Percentiles rank a stretch among this genome's conserved stretches.
phyloP scores from a whole-genome alignment of 2,113 vertebrate species.

The Oplegnathus fasciatus region DNA sequence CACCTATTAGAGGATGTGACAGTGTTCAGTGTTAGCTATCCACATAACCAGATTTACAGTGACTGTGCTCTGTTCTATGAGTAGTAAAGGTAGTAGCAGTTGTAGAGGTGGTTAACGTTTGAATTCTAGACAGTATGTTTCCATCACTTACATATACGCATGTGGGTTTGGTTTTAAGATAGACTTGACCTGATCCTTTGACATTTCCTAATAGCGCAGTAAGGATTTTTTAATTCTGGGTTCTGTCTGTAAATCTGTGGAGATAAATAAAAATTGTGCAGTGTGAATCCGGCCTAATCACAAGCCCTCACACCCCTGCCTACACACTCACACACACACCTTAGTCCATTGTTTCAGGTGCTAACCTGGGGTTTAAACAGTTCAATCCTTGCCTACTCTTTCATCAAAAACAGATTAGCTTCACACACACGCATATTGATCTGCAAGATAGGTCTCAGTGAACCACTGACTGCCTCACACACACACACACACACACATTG shows the following conservation, averaged over 20 bases:
- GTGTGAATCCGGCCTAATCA: not conserved
- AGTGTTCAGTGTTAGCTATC: not conserved
- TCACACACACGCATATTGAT: constrained; percentile 24
- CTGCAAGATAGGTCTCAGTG: not conserved
- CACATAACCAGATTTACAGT: no score
- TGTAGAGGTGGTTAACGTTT: not conserved
- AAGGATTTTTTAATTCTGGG: not conserved
- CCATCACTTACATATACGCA: not conserved
- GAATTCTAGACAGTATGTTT: not conserved
- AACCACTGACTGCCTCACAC: not conserved
- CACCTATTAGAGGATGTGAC: not conserved
- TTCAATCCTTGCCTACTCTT: constrained; percentile 1
- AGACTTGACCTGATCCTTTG: not conserved
- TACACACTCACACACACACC: no score
- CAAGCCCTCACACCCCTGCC: not conserved
- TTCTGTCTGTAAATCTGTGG: not conserved
- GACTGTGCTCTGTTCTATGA: no score
- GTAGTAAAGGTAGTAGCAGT: no score
- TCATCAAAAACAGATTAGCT: constrained; percentile 42
- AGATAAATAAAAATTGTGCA: not conserved
- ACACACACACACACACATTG: constrained; percentile 37
- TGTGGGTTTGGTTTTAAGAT: not conserved
- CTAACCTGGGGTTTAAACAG: constrained; percentile 7
- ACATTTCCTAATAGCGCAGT: not conserved
- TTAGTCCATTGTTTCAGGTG: not conserved